phyloP scores from a whole-genome alignment of 2,797 vertebrate genomes.

The Cossypha niveicapilla region DNA sequence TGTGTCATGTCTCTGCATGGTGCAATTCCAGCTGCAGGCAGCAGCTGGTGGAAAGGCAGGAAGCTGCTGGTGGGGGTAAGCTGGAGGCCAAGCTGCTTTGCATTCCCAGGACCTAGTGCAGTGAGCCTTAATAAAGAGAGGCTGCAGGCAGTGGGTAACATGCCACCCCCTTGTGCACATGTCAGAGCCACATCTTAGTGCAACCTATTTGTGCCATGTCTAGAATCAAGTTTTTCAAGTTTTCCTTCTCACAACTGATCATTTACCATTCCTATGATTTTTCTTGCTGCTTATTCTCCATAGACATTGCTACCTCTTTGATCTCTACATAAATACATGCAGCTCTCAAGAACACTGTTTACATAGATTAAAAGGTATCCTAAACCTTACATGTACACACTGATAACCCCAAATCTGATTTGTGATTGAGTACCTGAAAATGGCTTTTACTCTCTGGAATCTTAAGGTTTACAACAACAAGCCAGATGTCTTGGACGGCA shows the following conservation, averaged over 20 bases:
- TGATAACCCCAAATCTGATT: constrained; percentile 69
- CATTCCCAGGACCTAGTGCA: background rate
- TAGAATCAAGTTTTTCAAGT: constrained; percentile 59
- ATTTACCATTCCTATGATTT: constrained; percentile 44
- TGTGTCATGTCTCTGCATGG: rapidly evolving
- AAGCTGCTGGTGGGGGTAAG: background rate
- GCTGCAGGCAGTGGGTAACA: background rate
- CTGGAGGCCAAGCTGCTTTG: background rate
- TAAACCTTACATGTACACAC: constrained; percentile 63
- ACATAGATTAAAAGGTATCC: constrained; percentile 67
- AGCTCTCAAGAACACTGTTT: constrained; percentile 55
- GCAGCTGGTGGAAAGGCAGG: background rate
- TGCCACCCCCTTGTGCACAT: background rate
- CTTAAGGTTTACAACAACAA: constrained; percentile 56
- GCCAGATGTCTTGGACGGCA: background rate
- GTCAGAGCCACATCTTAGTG: background rate
- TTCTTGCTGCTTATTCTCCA: constrained; percentile 50
- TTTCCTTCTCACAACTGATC: constrained; percentile 68
- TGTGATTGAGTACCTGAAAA: constrained; percentile 48
- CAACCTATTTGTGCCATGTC: constrained; percentile 5
- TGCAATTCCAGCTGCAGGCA: background rate
- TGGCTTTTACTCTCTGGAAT: constrained; percentile 40
- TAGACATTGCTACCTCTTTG: constrained; percentile 9
- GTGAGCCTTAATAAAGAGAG: background rate
- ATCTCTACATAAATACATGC: constrained; percentile 44